phyloP scores from a whole-genome alignment of 2,888 invertebrate genomes.

The Homarus gammarus region DNA sequence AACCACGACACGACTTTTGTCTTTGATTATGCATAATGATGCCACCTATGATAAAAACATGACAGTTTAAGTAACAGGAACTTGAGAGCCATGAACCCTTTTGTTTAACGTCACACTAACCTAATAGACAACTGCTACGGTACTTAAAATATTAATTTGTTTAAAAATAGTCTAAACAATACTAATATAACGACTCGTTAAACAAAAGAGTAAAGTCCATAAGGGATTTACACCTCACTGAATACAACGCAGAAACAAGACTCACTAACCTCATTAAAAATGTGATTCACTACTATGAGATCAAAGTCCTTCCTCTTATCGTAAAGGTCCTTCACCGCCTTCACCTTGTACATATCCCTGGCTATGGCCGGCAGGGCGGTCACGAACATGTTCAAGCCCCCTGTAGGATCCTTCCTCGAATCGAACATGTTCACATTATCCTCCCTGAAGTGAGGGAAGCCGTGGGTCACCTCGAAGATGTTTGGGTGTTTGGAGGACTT shows the following conservation, averaged over 20 bases:
- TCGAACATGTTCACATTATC: constrained; percentile 60
- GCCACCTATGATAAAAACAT: too few relatives aligned
- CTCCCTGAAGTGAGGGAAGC: constrained; percentile 34
- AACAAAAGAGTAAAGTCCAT: too few relatives aligned
- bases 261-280: constrained; percentile 65
- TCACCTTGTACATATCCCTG: constrained; percentile 57
- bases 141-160: too few relatives aligned
- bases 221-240: too few relatives aligned
- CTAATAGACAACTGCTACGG: too few relatives aligned
- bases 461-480: constrained; percentile 60
- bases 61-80: too few relatives aligned
- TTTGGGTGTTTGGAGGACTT: constrained; percentile 44
- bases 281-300: constrained; percentile 53
- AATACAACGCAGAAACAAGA: not conserved
- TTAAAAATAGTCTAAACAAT: too few relatives aligned
- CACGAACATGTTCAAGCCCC: not conserved
- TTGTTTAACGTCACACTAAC: too few relatives aligned
- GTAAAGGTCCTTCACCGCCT: constrained; percentile 53
- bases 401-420: not conserved
- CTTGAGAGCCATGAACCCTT: too few relatives aligned
- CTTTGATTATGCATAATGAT: too few relatives aligned
- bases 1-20: too few relatives aligned
- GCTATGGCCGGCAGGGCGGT: constrained; percentile 20
- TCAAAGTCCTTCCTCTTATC: constrained; percentile 65
- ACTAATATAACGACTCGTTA: too few relatives aligned